Percentiles rank a stretch among this genome's conserved stretches.
These are phyloP conservation scores for Solenodon paradoxus DNA, from an alignment of 2,113 vertebrate species.

Conservation along the genomic window DNA sequence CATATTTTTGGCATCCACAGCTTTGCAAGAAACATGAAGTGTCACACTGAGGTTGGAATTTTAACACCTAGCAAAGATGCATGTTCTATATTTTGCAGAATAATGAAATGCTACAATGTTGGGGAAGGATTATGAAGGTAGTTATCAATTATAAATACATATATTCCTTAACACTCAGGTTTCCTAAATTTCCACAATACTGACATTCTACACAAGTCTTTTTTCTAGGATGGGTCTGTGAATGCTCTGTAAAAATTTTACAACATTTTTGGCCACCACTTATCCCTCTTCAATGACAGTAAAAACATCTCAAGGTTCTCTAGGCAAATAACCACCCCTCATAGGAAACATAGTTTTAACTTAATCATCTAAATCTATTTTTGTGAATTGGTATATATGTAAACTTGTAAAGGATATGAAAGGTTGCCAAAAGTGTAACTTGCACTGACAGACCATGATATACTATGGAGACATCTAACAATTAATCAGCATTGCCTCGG, in stretches of 20 bases:
- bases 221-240: background rate
- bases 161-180: background rate
- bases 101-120: no score
- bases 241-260: background rate
- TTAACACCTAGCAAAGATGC: no score
- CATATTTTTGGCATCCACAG: no score
- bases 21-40: no score
- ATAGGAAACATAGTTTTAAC: background rate
- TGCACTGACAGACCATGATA: background rate
- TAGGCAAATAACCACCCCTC: background rate
- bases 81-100: no score
- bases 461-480: background rate
- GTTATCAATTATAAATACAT: no score
- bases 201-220: background rate
- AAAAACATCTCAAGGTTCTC: background rate
- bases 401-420: background rate
- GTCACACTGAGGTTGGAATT: no score
- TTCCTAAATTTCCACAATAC: background rate
- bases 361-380: background rate
- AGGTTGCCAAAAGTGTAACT: background rate
- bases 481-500: background rate
- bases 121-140: no score
- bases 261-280: background rate
- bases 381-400: background rate
- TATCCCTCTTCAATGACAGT: background rate